A percentile compares a stretch with the other conserved stretches of the same genome.
Evolutionary conservation across 2,113 vertebrate genomes (phyloP).

Genomic region (Petroica traversi): DNA sequence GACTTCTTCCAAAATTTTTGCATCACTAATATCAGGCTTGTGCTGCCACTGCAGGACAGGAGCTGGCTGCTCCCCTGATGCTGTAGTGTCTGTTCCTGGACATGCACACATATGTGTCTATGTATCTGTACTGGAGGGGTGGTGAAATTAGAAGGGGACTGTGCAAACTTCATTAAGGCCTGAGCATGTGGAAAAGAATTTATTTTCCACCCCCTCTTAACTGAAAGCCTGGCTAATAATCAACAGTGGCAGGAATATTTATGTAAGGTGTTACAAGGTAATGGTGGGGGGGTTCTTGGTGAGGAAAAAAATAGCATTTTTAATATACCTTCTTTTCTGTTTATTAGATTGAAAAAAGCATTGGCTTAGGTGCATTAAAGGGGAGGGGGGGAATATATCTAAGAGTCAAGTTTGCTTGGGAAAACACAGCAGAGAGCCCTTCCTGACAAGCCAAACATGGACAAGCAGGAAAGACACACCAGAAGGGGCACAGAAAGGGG

Average conservation of each 20-base stretch:
- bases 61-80: not conserved
- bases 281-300: not conserved
- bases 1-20: not conserved
- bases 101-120: rapidly evolving
- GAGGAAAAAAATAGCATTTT: not conserved
- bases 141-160: not conserved
- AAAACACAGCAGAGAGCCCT: not conserved
- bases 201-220: not conserved
- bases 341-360: not conserved
- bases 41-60: not conserved
- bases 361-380: not conserved
- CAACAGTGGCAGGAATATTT: not conserved
- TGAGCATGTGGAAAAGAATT: not conserved
- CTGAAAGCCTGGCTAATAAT: not conserved
- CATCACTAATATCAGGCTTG: rapidly evolving
- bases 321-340: not conserved
- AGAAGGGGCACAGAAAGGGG: not conserved
- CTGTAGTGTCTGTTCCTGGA: not conserved
- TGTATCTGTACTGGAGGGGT: too few relatives aligned
- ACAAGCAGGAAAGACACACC: not conserved
- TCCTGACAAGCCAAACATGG: not conserved
- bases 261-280: not conserved
- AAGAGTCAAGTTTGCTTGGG: not conserved
- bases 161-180: not conserved
- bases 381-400: rapidly evolving